Conservation (phyloP, 2,113 vertebrate species). For the Physeter macrocephalus region DNA sequence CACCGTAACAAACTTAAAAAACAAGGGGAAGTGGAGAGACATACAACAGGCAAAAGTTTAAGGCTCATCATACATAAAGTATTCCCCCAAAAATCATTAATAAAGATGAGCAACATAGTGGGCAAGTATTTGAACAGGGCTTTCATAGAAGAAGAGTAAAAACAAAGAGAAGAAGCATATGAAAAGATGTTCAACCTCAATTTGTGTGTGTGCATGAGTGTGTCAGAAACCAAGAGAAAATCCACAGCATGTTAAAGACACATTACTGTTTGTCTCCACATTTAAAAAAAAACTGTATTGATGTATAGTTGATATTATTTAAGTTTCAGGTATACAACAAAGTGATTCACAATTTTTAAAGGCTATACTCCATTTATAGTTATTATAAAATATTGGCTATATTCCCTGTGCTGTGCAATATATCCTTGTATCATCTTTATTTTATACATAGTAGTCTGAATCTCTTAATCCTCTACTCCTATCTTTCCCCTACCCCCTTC, state of each 20-base stretch:
- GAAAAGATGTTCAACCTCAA: background rate
- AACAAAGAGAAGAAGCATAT: background rate
- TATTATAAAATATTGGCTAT: too few relatives aligned
- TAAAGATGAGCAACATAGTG: background rate
- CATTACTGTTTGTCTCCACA: background rate
- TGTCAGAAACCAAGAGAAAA: background rate
- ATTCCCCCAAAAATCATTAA: background rate
- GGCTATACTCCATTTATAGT: too few relatives aligned
- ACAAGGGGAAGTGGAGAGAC: background rate
- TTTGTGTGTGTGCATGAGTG: background rate
- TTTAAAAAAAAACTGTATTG: background rate
- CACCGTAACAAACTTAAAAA: background rate
- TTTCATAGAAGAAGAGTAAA: background rate
- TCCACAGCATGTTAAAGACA: background rate
- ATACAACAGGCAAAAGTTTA: background rate
- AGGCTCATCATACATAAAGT: background rate
- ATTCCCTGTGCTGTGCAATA: background rate
- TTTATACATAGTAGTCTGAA: background rate
- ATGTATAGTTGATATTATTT: background rate
- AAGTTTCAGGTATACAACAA: background rate
- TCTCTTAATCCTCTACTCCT: background rate
- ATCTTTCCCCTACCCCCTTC: background rate
- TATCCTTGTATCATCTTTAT: background rate
- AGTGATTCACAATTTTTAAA: background rate
- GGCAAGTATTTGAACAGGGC: background rate